Percentiles rank a stretch among this genome's conserved stretches.
These are phyloP conservation scores for Hylaea fasciaria DNA, from an alignment of 2,888 invertebrate genomes.

Conservation along the genomic window DNA sequence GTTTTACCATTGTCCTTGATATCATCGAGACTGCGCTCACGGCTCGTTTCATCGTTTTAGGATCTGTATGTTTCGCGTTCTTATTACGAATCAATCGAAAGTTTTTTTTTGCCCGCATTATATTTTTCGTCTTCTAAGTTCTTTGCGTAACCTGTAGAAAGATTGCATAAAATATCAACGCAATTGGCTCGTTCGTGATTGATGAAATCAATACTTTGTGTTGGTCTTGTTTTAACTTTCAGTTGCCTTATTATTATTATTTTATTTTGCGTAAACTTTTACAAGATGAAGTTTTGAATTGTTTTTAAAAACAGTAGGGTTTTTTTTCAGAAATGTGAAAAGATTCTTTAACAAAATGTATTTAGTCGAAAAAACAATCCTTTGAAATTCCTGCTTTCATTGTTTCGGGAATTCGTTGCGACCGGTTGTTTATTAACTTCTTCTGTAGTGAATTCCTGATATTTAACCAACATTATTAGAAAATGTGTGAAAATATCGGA, in stretches of 20 bases:
- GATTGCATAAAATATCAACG: constrained; percentile 25
- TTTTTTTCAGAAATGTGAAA: no score
- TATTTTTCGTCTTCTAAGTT: constrained; percentile 20
- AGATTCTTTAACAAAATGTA: no score
- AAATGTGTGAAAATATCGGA: not conserved
- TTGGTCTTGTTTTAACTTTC: not conserved
- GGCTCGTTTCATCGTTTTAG: not conserved
- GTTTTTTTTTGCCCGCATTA: constrained; percentile 3
- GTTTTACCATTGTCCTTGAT: constrained; percentile 5
- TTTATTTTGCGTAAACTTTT: no score
- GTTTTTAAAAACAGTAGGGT: no score
- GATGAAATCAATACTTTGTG: constrained; percentile 20
- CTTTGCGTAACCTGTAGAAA: constrained; percentile 24
- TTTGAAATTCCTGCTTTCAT: no score
- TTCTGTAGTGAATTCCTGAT: no score
- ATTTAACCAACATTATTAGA: not conserved
- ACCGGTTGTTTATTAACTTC: no score
- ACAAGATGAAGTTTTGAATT: no score
- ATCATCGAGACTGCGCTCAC: constrained; percentile 1
- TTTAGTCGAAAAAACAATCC: no score
- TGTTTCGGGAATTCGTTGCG: no score
- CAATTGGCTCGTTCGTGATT: constrained; percentile 21
- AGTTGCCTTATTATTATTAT: not conserved
- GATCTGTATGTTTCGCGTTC: constrained; percentile 1
- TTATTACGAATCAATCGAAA: constrained; percentile 1